Conservation (phyloP, 92 coral and sea anemone species). For the Pocillopora grandis region DNA sequence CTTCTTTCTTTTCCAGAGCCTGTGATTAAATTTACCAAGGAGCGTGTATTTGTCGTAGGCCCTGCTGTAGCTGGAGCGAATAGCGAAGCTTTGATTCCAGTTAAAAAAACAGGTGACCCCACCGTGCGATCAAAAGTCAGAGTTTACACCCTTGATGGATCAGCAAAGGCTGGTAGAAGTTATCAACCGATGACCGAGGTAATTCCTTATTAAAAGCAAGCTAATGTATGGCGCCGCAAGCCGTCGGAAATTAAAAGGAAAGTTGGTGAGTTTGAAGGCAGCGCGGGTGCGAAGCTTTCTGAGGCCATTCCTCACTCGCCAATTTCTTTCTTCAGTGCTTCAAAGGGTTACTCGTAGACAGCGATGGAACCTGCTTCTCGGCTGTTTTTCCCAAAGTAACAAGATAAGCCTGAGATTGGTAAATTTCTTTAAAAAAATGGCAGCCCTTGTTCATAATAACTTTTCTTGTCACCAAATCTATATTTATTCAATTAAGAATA, state of each 20-base stretch:
- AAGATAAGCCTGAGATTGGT: too few species aligned
- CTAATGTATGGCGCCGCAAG: neutral
- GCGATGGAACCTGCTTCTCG: too few species aligned
- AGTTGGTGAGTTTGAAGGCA: too few species aligned
- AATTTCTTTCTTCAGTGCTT: too few species aligned
- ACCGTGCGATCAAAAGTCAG: conserved; percentile 69
- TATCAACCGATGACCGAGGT: conserved; percentile 87
- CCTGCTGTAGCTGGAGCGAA: conserved; percentile 51
- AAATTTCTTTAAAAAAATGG: too few species aligned
- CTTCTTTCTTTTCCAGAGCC: conserved; percentile 55
- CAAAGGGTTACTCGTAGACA: too few species aligned
- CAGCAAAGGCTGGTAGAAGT: conserved; percentile 88
- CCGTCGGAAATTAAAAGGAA: too few species aligned
- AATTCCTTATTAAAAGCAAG: neutral
- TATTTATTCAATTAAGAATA: neutral
- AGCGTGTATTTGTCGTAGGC: conserved; percentile 72
- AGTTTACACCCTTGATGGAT: conserved; percentile 88
- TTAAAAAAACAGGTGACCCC: conserved; percentile 82
- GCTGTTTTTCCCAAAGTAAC: too few species aligned
- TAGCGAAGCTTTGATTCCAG: conserved; percentile 52
- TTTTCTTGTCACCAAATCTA: too few species aligned
- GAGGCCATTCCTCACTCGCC: too few species aligned
- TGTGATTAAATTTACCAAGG: conserved; percentile 66
- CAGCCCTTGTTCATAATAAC: too few species aligned
- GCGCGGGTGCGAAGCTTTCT: too few species aligned